Evolutionary conservation across 2,797 vertebrate species (phyloP).

Genomic region (Notolepis coatsorum): DNA sequence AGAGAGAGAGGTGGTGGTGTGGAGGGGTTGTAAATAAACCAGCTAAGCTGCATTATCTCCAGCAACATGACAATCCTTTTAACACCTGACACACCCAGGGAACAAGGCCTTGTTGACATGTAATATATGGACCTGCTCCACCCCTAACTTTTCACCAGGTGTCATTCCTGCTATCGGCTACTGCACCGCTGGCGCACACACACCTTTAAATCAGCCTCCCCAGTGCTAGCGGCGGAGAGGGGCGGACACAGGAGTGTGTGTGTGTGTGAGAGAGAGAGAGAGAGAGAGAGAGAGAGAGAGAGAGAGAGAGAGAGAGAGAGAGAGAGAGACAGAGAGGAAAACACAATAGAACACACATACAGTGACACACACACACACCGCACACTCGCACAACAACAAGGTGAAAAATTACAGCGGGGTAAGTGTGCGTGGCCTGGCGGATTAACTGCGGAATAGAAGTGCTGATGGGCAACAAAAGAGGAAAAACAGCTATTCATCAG

Average conservation of each 20-base stretch:
- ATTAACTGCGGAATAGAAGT: constrained; percentile 89
- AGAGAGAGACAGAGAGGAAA: too few species aligned
- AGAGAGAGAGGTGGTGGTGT: too few species aligned
- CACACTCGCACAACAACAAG: constrained; percentile 35
- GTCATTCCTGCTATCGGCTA: constrained; percentile 38
- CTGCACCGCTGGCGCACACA: constrained; percentile 20
- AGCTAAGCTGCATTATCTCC: constrained; percentile 57
- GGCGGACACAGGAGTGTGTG: constrained; percentile 23
- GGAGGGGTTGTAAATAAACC: constrained; percentile 52
- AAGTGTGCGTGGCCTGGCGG: constrained; percentile 70
- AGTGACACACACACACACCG: too few species aligned
- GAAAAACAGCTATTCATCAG: constrained; percentile 86
- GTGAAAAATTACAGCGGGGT: constrained; percentile 76
- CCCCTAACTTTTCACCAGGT: constrained; percentile 60
- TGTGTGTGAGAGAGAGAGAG: not conserved
- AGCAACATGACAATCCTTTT: constrained; percentile 70
- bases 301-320: too few species aligned
- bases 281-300: constrained; percentile 1
- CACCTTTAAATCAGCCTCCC: constrained; percentile 53
- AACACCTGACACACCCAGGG: constrained; percentile 61
- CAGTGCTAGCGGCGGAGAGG: constrained; percentile 15
- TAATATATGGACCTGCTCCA: constrained; percentile 49
- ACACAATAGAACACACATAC: constrained; percentile 16
- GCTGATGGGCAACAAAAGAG: constrained; percentile 89
- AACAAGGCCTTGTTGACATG: constrained; percentile 51